A percentile compares a stretch with the other conserved stretches of the same genome.
Evolutionary conservation across 2,113 vertebrate genomes (phyloP).

Genomic region (Marmota flaviventris): DNA sequence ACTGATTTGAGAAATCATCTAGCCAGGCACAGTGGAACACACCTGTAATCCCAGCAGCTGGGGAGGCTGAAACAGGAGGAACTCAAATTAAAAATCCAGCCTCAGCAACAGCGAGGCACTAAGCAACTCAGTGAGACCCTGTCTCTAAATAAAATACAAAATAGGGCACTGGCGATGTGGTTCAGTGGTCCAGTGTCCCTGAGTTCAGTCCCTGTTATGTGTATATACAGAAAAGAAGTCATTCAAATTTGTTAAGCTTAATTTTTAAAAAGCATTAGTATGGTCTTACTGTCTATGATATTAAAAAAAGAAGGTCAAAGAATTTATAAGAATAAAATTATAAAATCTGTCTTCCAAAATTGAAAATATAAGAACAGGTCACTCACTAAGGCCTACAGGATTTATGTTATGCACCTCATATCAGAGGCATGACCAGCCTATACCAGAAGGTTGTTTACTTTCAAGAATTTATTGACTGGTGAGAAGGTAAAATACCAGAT

Average conservation of each 20-base stretch:
- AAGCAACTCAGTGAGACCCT: no score
- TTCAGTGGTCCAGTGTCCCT: no score
- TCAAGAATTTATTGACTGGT: neutral
- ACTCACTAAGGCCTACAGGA: neutral
- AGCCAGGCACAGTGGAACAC: no score
- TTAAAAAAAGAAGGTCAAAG: neutral
- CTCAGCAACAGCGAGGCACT: no score
- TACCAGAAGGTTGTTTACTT: neutral
- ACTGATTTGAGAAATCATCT: neutral
- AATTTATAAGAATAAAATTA: neutral
- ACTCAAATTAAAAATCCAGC: no score
- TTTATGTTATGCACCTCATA: neutral
- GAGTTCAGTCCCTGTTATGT: no score
- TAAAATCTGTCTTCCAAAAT: neutral
- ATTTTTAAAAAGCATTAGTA: neutral
- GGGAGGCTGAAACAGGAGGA: no score
- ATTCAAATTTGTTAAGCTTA: neutral
- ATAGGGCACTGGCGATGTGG: no score
- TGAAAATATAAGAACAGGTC: no score
- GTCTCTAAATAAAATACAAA: no score
- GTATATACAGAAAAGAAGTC: neutral
- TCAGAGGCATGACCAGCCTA: fast-evolving
- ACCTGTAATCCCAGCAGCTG: no score
- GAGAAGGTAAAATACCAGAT: neutral
- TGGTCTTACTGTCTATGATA: neutral